These are phyloP conservation scores for Laothoe populi DNA, from an alignment of 2,888 invertebrate genomes.

Conservation along the genomic window DNA sequence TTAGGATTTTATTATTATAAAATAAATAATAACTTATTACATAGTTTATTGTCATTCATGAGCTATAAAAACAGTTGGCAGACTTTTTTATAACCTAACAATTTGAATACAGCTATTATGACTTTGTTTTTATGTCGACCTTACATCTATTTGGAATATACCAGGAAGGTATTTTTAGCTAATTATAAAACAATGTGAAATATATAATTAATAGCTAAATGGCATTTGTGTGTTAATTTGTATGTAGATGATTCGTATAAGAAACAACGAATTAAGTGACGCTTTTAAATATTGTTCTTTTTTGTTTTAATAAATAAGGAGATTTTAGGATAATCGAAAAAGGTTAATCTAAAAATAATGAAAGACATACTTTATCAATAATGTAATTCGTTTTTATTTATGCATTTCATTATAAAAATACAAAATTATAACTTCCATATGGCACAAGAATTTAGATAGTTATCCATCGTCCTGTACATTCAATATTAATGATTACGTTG, in stretches of 20 bases:
- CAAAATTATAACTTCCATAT: slow-evolving; percentile 70
- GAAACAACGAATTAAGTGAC: neutral
- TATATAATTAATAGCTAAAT: neutral
- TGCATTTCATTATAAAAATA: slow-evolving; percentile 52
- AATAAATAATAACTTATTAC: neutral
- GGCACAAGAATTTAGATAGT: slow-evolving; percentile 69
- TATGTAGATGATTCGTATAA: no score
- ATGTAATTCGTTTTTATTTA: slow-evolving; percentile 35
- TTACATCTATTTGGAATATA: neutral
- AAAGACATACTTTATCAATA: slow-evolving; percentile 28
- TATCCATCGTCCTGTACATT: slow-evolving; percentile 46
- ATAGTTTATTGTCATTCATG: slow-evolving; percentile 5
- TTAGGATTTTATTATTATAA: neutral
- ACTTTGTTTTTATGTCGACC: neutral
- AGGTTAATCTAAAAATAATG: neutral
- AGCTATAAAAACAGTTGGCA: slow-evolving; percentile 1
- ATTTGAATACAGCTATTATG: neutral
- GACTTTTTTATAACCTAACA: neutral
- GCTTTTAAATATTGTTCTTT: neutral
- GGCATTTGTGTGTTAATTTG: neutral
- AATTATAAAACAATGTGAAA: neutral
- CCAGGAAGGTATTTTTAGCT: neutral
- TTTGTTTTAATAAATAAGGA: neutral
- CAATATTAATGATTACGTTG: slow-evolving; percentile 27
- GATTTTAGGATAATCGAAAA: neutral